Base-by-base conservation (phyloP, 2,888 invertebrate species). In the Netelia inedita region DNA sequence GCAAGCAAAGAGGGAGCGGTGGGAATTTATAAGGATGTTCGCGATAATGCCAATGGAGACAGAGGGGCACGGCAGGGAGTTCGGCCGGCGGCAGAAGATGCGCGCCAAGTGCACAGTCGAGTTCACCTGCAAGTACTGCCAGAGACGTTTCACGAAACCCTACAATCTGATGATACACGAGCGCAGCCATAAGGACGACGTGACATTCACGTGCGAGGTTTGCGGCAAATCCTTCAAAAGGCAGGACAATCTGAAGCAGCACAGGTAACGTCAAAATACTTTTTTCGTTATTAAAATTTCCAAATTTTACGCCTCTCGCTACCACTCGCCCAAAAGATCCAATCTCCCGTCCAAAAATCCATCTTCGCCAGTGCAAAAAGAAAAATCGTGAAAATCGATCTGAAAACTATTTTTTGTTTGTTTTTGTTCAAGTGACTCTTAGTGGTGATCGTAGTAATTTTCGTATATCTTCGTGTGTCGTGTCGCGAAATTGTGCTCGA, bases 131-230 rank as follows among this genome's bases (percentile, higher is more conserved):
- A 98, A 98, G 94, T 99, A 97, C 94, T 99, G 99, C 95, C 97
- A 98, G 93, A 96, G 99, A 53, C 98, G 99, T 93, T 99, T 99
- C 94, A 99, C 99, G 87, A 99, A 99, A 94, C 98, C 98, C 69
- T 99, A 99, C 95, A 99, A 99, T 94, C 95, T 99, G 90, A 95
- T 99, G 91, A 99, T 99, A 89, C 99, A 99, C 94, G 99, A 99
- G 94, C 95, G 98, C 91, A 99, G 99, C 1, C 99, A 99, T 94
- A 99, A 99, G 53, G 98, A 99, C 93, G 99, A 99, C 94, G 95
- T 99, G 85, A 99, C 99, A 11, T 99, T 98, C 94, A 97, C 98
- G 57, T 99, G 99, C 94, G 98, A 99, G 94, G 98, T 98, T 89
- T 99, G 99, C 94, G 98, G 98, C 87, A 99, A 99, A 94, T 98